Percentiles rank a stretch among this genome's conserved stretches.
These are phyloP conservation scores for Tauraco erythrolophus DNA, from an alignment of 2,113 vertebrate genomes.

Conservation along the genomic window DNA sequence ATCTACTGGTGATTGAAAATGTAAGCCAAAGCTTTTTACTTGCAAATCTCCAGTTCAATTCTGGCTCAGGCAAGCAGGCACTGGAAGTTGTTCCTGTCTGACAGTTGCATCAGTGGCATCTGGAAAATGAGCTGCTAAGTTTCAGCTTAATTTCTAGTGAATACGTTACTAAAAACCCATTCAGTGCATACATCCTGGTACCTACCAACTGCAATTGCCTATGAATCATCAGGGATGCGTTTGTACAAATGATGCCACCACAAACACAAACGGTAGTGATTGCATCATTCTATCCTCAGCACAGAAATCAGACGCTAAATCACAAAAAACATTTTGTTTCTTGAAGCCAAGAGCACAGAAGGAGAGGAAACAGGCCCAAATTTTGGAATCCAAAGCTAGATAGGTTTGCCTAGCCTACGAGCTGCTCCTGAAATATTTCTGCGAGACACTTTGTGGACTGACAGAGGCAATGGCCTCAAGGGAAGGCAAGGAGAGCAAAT, in stretches of 20 bases:
- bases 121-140: slow-evolving; percentile 64
- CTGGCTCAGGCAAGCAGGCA: slow-evolving; percentile 51
- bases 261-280: slow-evolving; percentile 56
- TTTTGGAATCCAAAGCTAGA: neutral
- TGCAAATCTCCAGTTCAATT: slow-evolving; percentile 42
- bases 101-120: slow-evolving; percentile 59
- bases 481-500: slow-evolving; percentile 17
- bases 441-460: neutral
- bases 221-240: slow-evolving; percentile 44
- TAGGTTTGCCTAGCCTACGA: neutral
- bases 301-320: slow-evolving; percentile 20
- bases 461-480: slow-evolving; percentile 4
- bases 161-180: slow-evolving; percentile 52
- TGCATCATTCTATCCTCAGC: slow-evolving; percentile 40
- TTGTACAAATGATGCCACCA: slow-evolving; percentile 27
- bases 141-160: slow-evolving; percentile 59
- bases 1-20: neutral
- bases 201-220: slow-evolving; percentile 48
- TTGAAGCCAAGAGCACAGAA: slow-evolving; percentile 34
- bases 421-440: neutral
- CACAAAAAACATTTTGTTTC: slow-evolving; percentile 2
- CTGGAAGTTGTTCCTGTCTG: slow-evolving; percentile 52
- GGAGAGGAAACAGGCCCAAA: slow-evolving; percentile 2
- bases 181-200: slow-evolving; percentile 48
- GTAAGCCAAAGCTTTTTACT: slow-evolving; percentile 48